Evolutionary conservation across 2,113 vertebrate genomes (phyloP), one percentile per base, ranked within the genome.

Genomic region (Ptyas mucosa): DNA sequence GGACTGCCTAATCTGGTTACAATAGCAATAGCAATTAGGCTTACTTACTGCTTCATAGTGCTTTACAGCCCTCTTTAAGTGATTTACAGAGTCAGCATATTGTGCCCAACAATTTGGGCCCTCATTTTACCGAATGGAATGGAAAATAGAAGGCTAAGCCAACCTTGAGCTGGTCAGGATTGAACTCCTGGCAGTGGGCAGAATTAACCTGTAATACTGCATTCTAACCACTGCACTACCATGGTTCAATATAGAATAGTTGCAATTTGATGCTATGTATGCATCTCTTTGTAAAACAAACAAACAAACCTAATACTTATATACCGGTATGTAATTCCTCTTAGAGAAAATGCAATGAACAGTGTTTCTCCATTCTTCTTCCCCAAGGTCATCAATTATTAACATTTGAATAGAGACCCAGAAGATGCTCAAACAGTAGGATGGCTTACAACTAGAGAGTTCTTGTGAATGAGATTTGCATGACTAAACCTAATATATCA

Each of bases 341-440:
- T 49, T 91, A 90, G 96, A 90, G 88, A 93, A 94, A 95, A 55
- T 85, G 85, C 93, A 91, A 90, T 85, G 95, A 88, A 53, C 93
- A 93, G 92, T 93, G 94, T 97, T 96, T 94, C 90, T 93, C 94
- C 93, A 46, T 91, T 86, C 34, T 81, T 92, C 89, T 95, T 94
- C 94, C 94, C 93, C 58, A 43, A 92, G 96, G 97, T 93, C 53
- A 93, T 97, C 29, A 92, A 94, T 95, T 95, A 95, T 96, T 96
- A 89, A 97, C 92, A 93, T 58, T 0, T 51, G 94, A 89, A 92
- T 64, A 89, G 93, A 7, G 89, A 43, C 18, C 49, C 87, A 92
- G 54, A 88, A 1, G 24, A 26, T 93, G 91, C 94, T 93, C 89
- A 3, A 61, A 0, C 92, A 92, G 5, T 5, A 93, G 94, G 14